Percentiles rank a stretch among this genome's conserved stretches.
Conservation (phyloP, 1,140 invertebrate genomes). For the Aphelinus atriplicis region DNA sequence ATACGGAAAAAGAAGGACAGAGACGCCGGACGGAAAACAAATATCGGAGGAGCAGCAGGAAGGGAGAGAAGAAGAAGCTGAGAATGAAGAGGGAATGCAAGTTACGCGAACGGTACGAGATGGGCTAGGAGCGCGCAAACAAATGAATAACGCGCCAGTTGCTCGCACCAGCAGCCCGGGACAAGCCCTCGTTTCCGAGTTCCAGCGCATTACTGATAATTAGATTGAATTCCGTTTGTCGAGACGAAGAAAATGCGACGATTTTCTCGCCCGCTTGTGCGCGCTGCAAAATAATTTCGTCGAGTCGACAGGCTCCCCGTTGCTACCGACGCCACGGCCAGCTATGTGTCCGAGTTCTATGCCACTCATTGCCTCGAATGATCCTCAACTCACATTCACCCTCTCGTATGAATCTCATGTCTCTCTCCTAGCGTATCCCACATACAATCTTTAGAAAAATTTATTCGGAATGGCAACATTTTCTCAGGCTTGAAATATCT, state of each 20-base stretch:
- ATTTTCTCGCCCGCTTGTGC: constrained; percentile 41
- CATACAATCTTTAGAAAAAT: too few relatives aligned
- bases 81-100: not conserved
- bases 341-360: constrained; percentile 48
- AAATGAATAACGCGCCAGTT: constrained; percentile 2
- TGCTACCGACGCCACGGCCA: constrained; percentile 23
- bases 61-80: not conserved
- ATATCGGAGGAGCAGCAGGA: not conserved
- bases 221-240: constrained; percentile 54
- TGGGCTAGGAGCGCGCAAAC: not conserved
- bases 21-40: not conserved
- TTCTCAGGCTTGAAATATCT: too few relatives aligned
- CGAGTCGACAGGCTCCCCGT: too few relatives aligned
- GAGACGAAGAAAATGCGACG: not conserved
- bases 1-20: constrained; percentile 15
- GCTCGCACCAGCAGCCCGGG: constrained; percentile 35
- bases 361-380: not conserved
- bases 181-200: constrained; percentile 54
- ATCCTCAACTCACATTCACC: constrained; percentile 18
- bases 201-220: constrained; percentile 58
- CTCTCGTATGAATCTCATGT: not conserved
- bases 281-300: constrained; percentile 45
- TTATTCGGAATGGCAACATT: too few relatives aligned
- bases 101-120: not conserved
- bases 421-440: too few relatives aligned